phyloP scores from a whole-genome alignment of 2,113 vertebrate genomes.

The Antennarius striatus region DNA sequence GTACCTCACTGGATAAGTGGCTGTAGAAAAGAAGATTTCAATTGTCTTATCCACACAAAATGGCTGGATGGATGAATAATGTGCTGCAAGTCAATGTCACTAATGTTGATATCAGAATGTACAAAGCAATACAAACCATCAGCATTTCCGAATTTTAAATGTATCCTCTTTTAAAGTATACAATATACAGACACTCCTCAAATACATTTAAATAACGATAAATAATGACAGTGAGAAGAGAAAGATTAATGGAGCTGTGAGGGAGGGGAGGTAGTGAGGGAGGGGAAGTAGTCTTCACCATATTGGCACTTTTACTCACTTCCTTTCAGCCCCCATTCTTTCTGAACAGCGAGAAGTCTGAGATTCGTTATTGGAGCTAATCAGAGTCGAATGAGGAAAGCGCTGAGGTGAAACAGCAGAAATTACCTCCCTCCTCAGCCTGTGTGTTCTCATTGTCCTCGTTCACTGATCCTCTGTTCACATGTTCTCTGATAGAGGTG shows the following conservation, averaged over 20 bases:
- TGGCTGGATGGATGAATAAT: no score
- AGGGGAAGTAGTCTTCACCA: constrained; percentile 42
- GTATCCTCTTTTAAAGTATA: constrained; percentile 19
- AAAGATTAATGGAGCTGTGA: constrained; percentile 63
- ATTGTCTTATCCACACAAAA: no score
- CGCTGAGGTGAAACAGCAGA: constrained; percentile 79
- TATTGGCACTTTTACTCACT: constrained; percentile 39
- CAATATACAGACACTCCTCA: constrained; percentile 44
- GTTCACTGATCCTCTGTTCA: constrained; percentile 54
- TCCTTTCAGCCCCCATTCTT: constrained; percentile 57
- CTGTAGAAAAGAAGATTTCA: no score
- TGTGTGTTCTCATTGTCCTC: constrained; percentile 39
- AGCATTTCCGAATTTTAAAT: constrained; percentile 33
- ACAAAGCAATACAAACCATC: constrained; percentile 18
- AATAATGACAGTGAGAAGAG: constrained; percentile 49
- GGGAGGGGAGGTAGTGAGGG: constrained; percentile 54
- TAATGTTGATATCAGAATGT: background rate
- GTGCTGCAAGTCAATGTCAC: background rate
- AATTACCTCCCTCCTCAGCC: constrained; percentile 67
- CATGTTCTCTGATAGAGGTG: constrained; percentile 55
- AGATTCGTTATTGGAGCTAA: constrained; percentile 81
- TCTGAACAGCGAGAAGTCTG: constrained; percentile 74
- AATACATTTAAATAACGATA: constrained; percentile 62
- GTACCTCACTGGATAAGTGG: no score
- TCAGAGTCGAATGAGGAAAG: constrained; percentile 80